A percentile compares a stretch with the other conserved stretches of the same genome.
These are phyloP conservation scores for Aphidius ervi DNA, from an alignment of 1,140 invertebrate species.

Conservation along the genomic window DNA sequence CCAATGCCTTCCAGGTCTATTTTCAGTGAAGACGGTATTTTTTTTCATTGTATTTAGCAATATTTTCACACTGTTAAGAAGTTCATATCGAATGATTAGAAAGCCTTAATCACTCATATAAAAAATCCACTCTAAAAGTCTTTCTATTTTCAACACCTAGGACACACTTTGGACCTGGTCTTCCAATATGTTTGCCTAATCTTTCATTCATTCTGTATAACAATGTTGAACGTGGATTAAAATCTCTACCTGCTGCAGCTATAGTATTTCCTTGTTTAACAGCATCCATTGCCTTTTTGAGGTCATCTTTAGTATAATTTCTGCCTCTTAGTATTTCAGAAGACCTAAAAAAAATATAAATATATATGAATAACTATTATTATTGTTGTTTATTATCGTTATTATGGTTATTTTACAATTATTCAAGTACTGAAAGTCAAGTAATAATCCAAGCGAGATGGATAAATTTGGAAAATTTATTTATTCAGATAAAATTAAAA, in stretches of 20 bases:
- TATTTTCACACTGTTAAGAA: constrained; percentile 3
- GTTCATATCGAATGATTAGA: not conserved
- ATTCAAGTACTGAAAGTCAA: too few species aligned
- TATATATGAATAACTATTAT: too few species aligned
- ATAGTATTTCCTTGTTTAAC: not conserved
- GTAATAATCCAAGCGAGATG: too few species aligned
- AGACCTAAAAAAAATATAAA: too few species aligned
- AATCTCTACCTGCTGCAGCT: not conserved
- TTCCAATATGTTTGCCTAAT: not conserved
- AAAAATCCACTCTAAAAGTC: constrained; percentile 7
- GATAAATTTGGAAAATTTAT: too few species aligned
- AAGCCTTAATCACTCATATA: not conserved
- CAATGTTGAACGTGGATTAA: constrained; percentile 5
- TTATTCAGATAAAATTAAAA: too few species aligned
- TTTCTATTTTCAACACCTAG: not conserved
- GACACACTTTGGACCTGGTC: constrained; percentile 2
- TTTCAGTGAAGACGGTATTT: constrained; percentile 21
- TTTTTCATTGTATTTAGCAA: constrained; percentile 2
- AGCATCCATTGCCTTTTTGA: not conserved
- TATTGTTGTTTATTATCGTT: too few species aligned
- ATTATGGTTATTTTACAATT: too few species aligned
- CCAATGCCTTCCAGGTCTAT: constrained; percentile 26
- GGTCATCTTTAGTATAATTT: not conserved
- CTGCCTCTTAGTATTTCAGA: too few species aligned
- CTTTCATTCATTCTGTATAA: not conserved